Percentiles rank a stretch among this genome's conserved stretches.
Evolutionary conservation across 92 coral and sea anemone species (phyloP).

Genomic region (Montipora capitata): DNA sequence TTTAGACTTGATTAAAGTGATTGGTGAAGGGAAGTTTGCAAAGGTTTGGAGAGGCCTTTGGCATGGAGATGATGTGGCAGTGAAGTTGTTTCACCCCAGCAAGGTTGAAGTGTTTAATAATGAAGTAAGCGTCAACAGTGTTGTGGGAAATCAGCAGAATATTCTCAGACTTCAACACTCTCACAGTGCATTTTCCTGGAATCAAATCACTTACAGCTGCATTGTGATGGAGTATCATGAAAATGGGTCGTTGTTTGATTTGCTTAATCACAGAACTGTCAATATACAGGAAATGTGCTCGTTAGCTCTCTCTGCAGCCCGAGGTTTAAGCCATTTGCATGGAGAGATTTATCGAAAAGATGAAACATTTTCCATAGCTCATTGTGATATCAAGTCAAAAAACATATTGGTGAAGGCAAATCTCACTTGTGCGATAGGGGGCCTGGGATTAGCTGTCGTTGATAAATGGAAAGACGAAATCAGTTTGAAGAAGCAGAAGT

Average conservation of each 20-base stretch:
- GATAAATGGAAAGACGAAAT: slow-evolving; percentile 76
- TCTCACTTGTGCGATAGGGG: slow-evolving; percentile 95
- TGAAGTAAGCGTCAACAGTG: slow-evolving; percentile 91
- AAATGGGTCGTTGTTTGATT: slow-evolving; percentile 93
- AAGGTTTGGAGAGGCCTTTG: slow-evolving; percentile 92
- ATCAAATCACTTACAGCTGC: slow-evolving; percentile 91
- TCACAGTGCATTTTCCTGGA: slow-evolving; percentile 31
- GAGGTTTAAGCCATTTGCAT: slow-evolving; percentile 95
- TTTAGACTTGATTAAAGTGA: slow-evolving; percentile 83
- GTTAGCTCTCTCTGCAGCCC: slow-evolving; percentile 91
- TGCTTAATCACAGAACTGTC: slow-evolving; percentile 86
- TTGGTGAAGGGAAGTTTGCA: slow-evolving; percentile 95
- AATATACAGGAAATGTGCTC: slow-evolving; percentile 88
- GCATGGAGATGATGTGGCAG: slow-evolving; percentile 96
- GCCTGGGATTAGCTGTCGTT: slow-evolving; percentile 92
- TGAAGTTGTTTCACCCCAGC: slow-evolving; percentile 88
- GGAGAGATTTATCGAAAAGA: slow-evolving; percentile 92
- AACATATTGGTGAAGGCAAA: slow-evolving; percentile 94
- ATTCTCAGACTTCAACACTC: slow-evolving; percentile 63
- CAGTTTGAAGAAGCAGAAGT: slow-evolving; percentile 77
- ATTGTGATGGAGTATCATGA: slow-evolving; percentile 93
- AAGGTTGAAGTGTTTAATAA: slow-evolving; percentile 92
- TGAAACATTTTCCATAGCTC: slow-evolving; percentile 95
- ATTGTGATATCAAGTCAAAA: slow-evolving; percentile 95
- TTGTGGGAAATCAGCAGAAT: slow-evolving; percentile 89